These are phyloP conservation scores for Tupaia tana DNA, from an alignment of 2,113 vertebrate species.

Conservation along the genomic window DNA sequence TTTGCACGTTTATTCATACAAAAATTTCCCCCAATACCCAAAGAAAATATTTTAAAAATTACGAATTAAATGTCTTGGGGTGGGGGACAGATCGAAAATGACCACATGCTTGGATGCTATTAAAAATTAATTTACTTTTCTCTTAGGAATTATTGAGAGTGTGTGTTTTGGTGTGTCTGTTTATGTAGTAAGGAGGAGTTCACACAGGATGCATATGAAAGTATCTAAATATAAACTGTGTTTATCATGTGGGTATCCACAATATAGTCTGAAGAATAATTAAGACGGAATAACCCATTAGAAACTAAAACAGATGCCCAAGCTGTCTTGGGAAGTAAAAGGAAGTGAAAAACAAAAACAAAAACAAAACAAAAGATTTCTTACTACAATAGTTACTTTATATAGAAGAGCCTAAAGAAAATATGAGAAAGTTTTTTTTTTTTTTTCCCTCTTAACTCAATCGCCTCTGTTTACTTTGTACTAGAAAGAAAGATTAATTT, in stretches of 20 bases:
- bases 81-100: neutral
- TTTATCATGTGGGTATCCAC: slow-evolving; percentile 23
- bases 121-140: neutral
- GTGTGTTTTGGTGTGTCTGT: neutral
- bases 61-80: neutral
- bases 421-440: neutral
- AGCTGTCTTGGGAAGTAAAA: slow-evolving; percentile 43
- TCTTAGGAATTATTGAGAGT: neutral
- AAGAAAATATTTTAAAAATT: neutral
- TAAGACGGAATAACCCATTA: slow-evolving; percentile 38
- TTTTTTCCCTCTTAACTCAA: neutral
- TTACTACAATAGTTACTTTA: slow-evolving; percentile 23
- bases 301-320: slow-evolving; percentile 59
- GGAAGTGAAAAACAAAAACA: neutral
- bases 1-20: neutral
- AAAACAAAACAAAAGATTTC: neutral
- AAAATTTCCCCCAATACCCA: neutral
- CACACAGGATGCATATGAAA: neutral
- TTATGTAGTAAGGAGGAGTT: neutral
- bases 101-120: neutral
- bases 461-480: slow-evolving; percentile 7
- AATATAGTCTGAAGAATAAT: slow-evolving; percentile 31
- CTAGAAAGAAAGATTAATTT: slow-evolving; percentile 43
- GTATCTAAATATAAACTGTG: slow-evolving; percentile 43
- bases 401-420: neutral